Percentiles rank a stretch among this genome's conserved stretches.
phyloP scores from a whole-genome alignment of 2,888 invertebrate genomes.

The Phyllotreta striolata region DNA sequence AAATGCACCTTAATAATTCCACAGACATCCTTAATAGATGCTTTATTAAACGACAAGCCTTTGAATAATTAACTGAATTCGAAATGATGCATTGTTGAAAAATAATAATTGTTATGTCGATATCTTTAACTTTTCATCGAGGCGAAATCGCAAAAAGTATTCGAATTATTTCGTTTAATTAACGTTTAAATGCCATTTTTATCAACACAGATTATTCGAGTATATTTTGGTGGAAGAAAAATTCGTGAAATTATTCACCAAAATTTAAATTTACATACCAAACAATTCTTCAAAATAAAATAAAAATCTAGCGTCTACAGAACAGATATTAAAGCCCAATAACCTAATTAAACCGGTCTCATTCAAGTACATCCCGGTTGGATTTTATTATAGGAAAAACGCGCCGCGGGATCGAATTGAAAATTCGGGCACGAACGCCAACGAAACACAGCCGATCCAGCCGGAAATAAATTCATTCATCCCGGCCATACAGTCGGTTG shows the following conservation, averaged over 20 bases:
- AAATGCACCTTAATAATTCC: slow-evolving; percentile 25
- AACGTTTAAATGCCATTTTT: too few species aligned
- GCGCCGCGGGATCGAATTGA: not conserved
- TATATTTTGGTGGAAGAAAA: not conserved
- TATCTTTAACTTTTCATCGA: not conserved
- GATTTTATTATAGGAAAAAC: too few species aligned
- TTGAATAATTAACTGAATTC: slow-evolving; percentile 30
- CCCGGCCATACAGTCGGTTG: not conserved
- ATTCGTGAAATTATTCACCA: too few species aligned
- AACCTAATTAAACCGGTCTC: too few species aligned
- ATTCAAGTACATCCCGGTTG: too few species aligned
- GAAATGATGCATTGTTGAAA: slow-evolving; percentile 27
- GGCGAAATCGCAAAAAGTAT: too few species aligned
- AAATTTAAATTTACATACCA: too few species aligned
- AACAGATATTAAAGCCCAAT: too few species aligned
- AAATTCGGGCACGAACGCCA: not conserved
- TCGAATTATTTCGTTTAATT: too few species aligned
- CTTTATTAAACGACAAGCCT: slow-evolving; percentile 18
- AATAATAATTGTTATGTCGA: slow-evolving; percentile 28
- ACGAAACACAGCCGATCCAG: not conserved
- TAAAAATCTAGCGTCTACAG: too few species aligned
- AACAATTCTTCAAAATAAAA: too few species aligned
- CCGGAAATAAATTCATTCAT: slow-evolving; percentile 7
- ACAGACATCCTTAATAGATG: slow-evolving; percentile 14
- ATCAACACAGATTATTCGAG: not conserved